Conservation (phyloP, 1,140 invertebrate genomes). For the Stegodyphus mimosarum region DNA sequence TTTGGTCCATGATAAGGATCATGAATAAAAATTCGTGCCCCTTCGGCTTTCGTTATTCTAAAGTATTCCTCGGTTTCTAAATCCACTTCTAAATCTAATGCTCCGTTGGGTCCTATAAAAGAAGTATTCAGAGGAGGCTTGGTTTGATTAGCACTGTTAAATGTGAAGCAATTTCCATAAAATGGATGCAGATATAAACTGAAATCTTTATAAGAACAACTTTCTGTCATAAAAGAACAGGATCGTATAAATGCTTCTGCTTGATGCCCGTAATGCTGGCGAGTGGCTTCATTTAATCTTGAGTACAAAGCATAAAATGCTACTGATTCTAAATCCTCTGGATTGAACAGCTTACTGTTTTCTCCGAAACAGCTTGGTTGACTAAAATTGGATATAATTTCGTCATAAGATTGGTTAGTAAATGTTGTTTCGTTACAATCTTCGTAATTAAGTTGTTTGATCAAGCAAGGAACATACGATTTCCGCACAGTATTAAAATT, state of each 20-base stretch:
- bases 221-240: constrained; percentile 35
- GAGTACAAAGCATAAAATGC: neutral
- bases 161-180: constrained; percentile 49
- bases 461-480: neutral
- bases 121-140: constrained; percentile 11
- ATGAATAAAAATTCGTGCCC: constrained; percentile 68
- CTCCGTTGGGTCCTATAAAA: constrained; percentile 49
- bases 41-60: constrained; percentile 64
- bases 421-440: neutral
- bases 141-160: neutral
- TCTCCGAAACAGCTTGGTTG: neutral
- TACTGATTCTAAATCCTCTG: neutral
- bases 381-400: neutral
- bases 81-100: constrained; percentile 67
- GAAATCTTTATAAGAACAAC: constrained; percentile 19
- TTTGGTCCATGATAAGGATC: constrained; percentile 66
- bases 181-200: neutral
- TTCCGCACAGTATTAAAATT: constrained; percentile 23
- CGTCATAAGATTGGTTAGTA: neutral
- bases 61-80: constrained; percentile 68
- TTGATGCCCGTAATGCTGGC: constrained; percentile 30
- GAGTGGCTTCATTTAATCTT: neutral
- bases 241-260: constrained; percentile 7
- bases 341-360: neutral
- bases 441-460: neutral